Percentiles rank a stretch among this genome's conserved stretches.
Evolutionary conservation across 2,888 invertebrate genomes (phyloP).

Genomic region (Leucophenga maculata): DNA sequence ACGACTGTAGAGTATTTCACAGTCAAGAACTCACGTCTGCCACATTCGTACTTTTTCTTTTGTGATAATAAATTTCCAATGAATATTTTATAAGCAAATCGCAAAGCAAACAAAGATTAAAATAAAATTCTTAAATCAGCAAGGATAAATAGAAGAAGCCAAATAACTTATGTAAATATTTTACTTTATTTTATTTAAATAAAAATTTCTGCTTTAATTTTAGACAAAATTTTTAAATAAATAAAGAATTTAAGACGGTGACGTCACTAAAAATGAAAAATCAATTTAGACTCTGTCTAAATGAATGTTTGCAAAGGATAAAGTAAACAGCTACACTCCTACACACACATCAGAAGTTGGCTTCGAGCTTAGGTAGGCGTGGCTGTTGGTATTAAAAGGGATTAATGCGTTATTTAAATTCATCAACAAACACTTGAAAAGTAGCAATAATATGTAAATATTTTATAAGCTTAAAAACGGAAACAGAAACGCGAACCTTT

Average conservation of each 20-base stretch:
- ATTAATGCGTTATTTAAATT: slow-evolving; percentile 51
- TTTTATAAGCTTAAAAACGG: slow-evolving; percentile 36
- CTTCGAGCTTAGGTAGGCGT: neutral
- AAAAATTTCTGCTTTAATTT: neutral
- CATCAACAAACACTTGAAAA: slow-evolving; percentile 48
- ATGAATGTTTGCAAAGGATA: slow-evolving; percentile 19
- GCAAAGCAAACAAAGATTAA: neutral
- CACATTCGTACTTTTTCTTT: too few relatives aligned
- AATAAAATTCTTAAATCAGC: neutral
- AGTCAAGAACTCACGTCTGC: too few relatives aligned
- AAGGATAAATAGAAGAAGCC: neutral
- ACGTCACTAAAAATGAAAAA: slow-evolving; percentile 1
- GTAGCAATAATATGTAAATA: slow-evolving; percentile 53
- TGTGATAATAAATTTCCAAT: neutral
- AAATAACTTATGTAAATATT: slow-evolving; percentile 29
- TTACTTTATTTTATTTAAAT: slow-evolving; percentile 11
- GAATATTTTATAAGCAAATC: slow-evolving; percentile 27
- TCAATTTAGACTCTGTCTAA: slow-evolving; percentile 6
- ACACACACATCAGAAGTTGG: neutral
- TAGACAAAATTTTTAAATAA: neutral
- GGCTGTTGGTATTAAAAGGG: slow-evolving; percentile 25
- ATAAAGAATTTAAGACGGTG: neutral
- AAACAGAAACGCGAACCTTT: slow-evolving; percentile 7
- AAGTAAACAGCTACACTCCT: neutral
- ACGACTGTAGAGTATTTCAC: too few relatives aligned